Conservation (phyloP, 2,797 vertebrate species). For the Urocyon cinereoargenteus region DNA sequence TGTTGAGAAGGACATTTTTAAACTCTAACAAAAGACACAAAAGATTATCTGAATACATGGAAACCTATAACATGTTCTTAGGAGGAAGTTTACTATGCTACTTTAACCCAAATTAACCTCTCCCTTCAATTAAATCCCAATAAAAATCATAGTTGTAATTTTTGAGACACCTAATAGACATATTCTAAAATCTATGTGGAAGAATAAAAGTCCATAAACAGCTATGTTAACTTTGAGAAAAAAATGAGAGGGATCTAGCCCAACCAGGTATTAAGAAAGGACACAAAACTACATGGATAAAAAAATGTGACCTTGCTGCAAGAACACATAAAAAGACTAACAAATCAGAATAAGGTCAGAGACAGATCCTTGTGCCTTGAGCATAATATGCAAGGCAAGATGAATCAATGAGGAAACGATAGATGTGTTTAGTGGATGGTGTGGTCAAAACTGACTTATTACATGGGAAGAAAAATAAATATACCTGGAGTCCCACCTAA, state of each 20-base stretch:
- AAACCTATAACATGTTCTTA: background rate
- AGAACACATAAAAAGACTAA: background rate
- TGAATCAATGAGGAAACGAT: background rate
- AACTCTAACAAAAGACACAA: background rate
- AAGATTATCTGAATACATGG: background rate
- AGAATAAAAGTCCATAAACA: background rate
- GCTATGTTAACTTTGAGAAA: background rate
- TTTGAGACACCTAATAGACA: background rate
- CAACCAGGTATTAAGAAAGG: background rate
- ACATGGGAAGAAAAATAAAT: background rate
- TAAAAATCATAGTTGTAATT: background rate
- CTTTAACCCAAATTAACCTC: background rate
- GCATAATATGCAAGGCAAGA: background rate
- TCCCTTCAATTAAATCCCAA: conserved; percentile 23
- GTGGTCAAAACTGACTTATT: background rate
- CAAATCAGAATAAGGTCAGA: background rate
- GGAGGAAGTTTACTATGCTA: background rate
- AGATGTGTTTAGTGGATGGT: background rate
- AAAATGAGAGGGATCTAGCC: background rate
- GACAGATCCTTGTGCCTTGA: background rate
- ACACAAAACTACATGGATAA: background rate
- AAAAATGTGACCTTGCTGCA: background rate
- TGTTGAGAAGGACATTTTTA: background rate
- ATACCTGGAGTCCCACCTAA: background rate
- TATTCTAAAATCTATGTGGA: background rate